These are phyloP conservation scores for Lycaon pictus DNA, from an alignment of 2,113 vertebrate species.

Conservation along the genomic window DNA sequence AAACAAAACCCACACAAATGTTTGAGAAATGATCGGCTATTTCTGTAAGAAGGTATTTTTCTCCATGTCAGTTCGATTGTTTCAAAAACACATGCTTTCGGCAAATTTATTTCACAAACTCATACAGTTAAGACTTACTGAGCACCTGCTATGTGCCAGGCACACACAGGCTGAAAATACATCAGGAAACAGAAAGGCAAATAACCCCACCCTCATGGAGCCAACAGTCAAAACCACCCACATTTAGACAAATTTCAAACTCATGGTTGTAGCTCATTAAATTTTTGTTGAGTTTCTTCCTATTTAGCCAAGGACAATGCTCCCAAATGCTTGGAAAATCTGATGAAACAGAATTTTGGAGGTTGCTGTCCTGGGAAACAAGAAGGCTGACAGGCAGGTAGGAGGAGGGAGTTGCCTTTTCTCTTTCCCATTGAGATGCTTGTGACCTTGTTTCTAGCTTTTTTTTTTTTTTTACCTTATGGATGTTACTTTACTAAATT, in stretches of 20 bases:
- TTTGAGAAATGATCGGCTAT: not conserved
- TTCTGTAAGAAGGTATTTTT: not conserved
- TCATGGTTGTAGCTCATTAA: not conserved
- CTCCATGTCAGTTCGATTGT: too few species aligned
- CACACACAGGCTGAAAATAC: not conserved
- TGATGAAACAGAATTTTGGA: not conserved
- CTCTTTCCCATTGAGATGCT: not conserved
- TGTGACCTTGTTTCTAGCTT: not conserved
- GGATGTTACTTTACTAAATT: not conserved
- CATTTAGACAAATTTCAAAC: not conserved
- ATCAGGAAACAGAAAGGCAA: not conserved
- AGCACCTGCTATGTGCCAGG: not conserved
- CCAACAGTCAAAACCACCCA: not conserved
- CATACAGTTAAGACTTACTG: too few species aligned
- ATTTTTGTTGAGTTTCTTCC: not conserved
- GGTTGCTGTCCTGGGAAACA: not conserved
- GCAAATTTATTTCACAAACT: not conserved
- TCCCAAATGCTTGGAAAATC: not conserved
- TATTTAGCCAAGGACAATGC: not conserved
- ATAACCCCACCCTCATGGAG: too few species aligned
- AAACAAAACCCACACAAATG: not conserved
- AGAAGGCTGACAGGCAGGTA: too few species aligned
- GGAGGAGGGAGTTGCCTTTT: too few species aligned
- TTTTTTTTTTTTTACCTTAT: not conserved
- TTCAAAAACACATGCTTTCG: not conserved